Evolutionary conservation across 2,797 vertebrate species (phyloP).

Genomic region (Toxotes lorentzi): DNA sequence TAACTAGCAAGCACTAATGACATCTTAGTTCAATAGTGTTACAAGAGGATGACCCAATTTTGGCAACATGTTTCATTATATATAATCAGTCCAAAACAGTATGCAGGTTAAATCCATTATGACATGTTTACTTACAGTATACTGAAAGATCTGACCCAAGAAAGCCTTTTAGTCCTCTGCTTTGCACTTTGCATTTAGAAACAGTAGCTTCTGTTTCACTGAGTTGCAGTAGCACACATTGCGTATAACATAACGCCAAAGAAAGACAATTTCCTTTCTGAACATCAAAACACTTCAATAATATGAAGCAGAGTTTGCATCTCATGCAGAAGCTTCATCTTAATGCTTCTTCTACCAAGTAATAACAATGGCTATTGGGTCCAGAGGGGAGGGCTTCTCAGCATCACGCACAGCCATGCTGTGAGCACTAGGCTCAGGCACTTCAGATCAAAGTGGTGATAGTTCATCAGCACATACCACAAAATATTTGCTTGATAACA

Average conservation of each 20-base stretch:
- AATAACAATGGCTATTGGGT: conserved; percentile 79
- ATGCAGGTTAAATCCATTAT: conserved; percentile 1
- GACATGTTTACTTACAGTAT: not conserved
- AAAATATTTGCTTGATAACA: conserved; percentile 78
- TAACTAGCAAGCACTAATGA: no score
- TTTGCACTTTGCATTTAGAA: conserved; percentile 11
- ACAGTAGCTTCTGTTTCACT: conserved; percentile 5
- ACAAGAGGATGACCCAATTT: not conserved
- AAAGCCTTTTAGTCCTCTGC: not conserved
- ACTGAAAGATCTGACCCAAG: not conserved
- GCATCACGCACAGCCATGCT: conserved; percentile 70
- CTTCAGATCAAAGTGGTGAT: conserved; percentile 80
- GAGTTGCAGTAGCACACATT: conserved; percentile 26
- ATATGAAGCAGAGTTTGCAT: conserved; percentile 69
- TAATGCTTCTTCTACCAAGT: conserved; percentile 82
- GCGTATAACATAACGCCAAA: conserved; percentile 35
- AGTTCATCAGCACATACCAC: conserved; percentile 73
- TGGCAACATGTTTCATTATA: no score
- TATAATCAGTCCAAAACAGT: not conserved
- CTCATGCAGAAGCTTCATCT: conserved; percentile 68
- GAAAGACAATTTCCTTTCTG: conserved; percentile 78
- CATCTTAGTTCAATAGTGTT: not conserved
- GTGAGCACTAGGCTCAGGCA: conserved; percentile 58
- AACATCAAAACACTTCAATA: conserved; percentile 72
- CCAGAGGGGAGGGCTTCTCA: conserved; percentile 72